Percentiles rank a stretch among this genome's conserved stretches.
Evolutionary conservation across 2,113 vertebrate genomes (phyloP).

Genomic region (Oncorhynchus keta): DNA sequence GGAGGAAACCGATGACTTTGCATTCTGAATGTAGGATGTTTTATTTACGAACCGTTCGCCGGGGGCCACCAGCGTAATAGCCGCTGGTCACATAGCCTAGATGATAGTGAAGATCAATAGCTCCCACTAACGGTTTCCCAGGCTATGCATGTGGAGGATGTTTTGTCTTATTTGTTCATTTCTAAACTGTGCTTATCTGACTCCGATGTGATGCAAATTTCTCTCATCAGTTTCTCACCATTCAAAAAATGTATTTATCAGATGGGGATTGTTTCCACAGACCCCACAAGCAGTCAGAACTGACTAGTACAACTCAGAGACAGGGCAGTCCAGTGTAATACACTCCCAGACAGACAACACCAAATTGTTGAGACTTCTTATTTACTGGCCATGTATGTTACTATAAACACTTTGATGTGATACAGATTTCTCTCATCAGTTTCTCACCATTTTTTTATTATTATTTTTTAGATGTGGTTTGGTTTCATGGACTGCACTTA

Average conservation of each 20-base stretch:
- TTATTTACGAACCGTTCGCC: too few relatives aligned
- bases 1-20: too few relatives aligned
- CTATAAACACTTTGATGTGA: background rate
- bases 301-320: slow-evolving; percentile 34
- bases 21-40: too few relatives aligned
- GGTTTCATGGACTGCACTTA: background rate
- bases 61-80: too few relatives aligned
- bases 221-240: background rate
- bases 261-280: background rate
- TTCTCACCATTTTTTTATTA: background rate
- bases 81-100: too few relatives aligned
- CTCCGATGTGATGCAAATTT: background rate
- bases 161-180: too few relatives aligned
- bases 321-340: background rate
- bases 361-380: background rate
- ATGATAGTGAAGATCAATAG: too few relatives aligned
- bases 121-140: too few relatives aligned
- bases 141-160: too few relatives aligned
- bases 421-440: background rate
- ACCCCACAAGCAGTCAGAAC: slow-evolving; percentile 44
- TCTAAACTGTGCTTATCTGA: too few relatives aligned
- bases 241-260: background rate
- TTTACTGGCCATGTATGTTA: background rate
- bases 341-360: background rate
- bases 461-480: background rate